phyloP scores from a whole-genome alignment of 2,888 invertebrate genomes.

The Xestia rhomboidea region DNA sequence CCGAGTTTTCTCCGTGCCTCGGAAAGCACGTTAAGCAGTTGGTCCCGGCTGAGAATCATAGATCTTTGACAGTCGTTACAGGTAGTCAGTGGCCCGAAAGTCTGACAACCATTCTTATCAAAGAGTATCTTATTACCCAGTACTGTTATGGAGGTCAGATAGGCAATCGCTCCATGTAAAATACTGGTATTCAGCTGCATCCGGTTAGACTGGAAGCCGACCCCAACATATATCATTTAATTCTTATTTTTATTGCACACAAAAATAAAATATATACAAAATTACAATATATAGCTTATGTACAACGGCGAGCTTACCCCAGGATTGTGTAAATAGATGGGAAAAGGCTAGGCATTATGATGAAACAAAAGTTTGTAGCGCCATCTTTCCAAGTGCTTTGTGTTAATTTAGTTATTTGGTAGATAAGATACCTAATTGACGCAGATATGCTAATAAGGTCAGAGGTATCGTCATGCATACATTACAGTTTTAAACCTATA shows the following conservation, averaged over 20 bases:
- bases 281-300: too few species aligned
- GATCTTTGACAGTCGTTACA: neutral
- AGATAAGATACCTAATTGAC: conserved; percentile 6
- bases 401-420: conserved; percentile 6
- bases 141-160: neutral
- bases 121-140: neutral
- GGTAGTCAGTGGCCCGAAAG: neutral
- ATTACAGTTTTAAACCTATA: neutral
- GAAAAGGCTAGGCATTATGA: neutral
- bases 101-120: neutral
- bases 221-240: neutral
- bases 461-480: conserved; percentile 18
- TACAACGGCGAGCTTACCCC: too few species aligned
- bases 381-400: neutral
- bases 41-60: neutral
- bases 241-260: too few species aligned
- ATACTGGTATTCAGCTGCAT: neutral
- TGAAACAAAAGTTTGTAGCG: neutral
- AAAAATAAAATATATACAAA: too few species aligned
- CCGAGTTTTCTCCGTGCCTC: too few species aligned
- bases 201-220: neutral
- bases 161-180: neutral
- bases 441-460: conserved; percentile 1
- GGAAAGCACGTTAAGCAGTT: neutral
- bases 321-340: neutral